Conservation (phyloP, 2,113 vertebrate species). For the Microcebus murinus region DNA sequence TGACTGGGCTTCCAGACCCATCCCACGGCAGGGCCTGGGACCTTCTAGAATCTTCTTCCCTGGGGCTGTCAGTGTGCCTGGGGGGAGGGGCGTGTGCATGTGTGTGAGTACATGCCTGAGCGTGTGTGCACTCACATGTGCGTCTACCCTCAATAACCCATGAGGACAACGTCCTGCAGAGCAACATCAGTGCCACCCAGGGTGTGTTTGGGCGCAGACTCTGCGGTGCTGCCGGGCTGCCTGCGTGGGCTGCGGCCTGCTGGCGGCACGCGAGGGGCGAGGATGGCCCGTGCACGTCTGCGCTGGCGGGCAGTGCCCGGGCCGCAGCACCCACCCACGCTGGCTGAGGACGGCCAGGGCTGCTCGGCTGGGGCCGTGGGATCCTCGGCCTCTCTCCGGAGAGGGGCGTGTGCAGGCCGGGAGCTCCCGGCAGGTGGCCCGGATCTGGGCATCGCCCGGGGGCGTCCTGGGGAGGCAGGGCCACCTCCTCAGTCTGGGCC, state of each 20-base stretch:
- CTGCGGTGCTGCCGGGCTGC: neutral
- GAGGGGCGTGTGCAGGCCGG: neutral
- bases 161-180: neutral
- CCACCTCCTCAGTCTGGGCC: neutral
- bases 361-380: accelerated
- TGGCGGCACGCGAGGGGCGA: accelerated
- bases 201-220: neutral
- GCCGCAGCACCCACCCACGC: accelerated
- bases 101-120: neutral
- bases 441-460: accelerated
- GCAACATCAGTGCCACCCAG: accelerated
- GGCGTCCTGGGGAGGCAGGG: neutral
- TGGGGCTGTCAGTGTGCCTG: no score
- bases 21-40: accelerated
- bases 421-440: accelerated
- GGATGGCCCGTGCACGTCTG: neutral
- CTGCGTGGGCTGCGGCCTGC: neutral
- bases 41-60: neutral
- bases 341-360: neutral
- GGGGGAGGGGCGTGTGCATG: neutral
- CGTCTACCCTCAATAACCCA: neutral
- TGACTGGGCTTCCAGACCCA: neutral
- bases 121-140: neutral
- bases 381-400: neutral
- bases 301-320: neutral